Conservation (phyloP, 2,888 invertebrate species). For the Lacanobia wlatinum region DNA sequence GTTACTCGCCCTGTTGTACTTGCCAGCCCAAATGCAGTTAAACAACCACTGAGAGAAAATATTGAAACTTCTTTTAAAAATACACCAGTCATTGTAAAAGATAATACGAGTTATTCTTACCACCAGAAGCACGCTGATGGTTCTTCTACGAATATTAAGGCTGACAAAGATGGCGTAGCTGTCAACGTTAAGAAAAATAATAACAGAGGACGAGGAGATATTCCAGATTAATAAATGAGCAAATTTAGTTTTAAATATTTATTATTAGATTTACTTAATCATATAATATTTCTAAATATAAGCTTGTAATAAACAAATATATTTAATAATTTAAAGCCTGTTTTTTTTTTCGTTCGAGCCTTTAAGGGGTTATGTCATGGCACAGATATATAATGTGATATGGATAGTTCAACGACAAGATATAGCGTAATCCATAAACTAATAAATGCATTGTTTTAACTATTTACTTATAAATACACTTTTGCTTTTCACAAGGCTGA, state of each 20-base stretch:
- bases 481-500: slow-evolving; percentile 35
- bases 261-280: slow-evolving; percentile 62
- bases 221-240: slow-evolving; percentile 51
- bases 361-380: slow-evolving; percentile 63
- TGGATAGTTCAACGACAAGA: slow-evolving; percentile 37
- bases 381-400: slow-evolving; percentile 55
- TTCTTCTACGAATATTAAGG: slow-evolving; percentile 19
- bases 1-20: background rate
- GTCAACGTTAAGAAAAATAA: slow-evolving; percentile 12
- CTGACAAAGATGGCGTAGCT: slow-evolving; percentile 1
- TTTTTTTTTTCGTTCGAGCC: slow-evolving; percentile 63
- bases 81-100: slow-evolving; percentile 13
- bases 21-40: background rate
- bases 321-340: slow-evolving; percentile 62
- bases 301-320: slow-evolving; percentile 65
- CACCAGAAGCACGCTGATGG: slow-evolving; percentile 30
- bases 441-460: slow-evolving; percentile 59
- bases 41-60: slow-evolving; percentile 13
- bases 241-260: slow-evolving; percentile 53
- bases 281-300: slow-evolving; percentile 50
- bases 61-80: background rate
- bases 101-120: slow-evolving; percentile 13
- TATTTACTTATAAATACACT: slow-evolving; percentile 29
- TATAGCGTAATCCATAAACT: slow-evolving; percentile 51
- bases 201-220: slow-evolving; percentile 52